phyloP scores from a whole-genome alignment of 92 coral and sea anemone species.

The Umimayanthus kanabou region DNA sequence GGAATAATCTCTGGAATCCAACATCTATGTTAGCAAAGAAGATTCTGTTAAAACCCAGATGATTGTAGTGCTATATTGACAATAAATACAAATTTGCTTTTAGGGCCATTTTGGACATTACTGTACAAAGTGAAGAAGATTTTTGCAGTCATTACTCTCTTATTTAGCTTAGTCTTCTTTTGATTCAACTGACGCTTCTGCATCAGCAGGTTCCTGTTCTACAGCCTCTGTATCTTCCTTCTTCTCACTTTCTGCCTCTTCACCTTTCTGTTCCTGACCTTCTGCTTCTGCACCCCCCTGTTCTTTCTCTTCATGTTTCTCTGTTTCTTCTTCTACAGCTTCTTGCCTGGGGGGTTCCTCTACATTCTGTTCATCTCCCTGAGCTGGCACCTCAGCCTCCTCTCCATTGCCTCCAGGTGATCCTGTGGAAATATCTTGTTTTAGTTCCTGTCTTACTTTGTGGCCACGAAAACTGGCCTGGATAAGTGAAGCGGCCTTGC shows the following conservation, averaged over 20 bases:
- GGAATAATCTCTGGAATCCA: too few relatives aligned
- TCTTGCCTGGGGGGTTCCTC: constrained; percentile 1
- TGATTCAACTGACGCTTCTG: neutral
- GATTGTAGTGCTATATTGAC: neutral
- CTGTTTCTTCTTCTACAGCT: constrained; percentile 4
- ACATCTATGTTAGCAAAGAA: neutral
- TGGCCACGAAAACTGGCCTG: constrained; percentile 58
- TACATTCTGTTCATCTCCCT: constrained; percentile 10
- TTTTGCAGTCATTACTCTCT: neutral
- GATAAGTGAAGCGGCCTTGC: constrained; percentile 57
- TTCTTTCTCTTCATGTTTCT: constrained; percentile 29
- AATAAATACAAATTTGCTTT: neutral
- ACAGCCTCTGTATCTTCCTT: neutral
- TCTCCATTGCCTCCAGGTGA: constrained; percentile 8
- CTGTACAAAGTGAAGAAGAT: neutral
- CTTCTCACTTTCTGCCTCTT: neutral
- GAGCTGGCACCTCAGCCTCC: constrained; percentile 23
- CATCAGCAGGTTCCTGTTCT: neutral
- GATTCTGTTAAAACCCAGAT: neutral
- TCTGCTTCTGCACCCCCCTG: constrained; percentile 22
- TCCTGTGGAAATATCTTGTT: constrained; percentile 13
- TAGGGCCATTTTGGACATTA: too few relatives aligned
- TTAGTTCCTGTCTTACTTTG: constrained; percentile 24
- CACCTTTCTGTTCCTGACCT: constrained; percentile 13
- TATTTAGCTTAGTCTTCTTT: neutral